A percentile compares a stretch with the other conserved stretches of the same genome.
These are phyloP conservation scores for Lingula anatina DNA, from an alignment of 2,888 invertebrate species.

Conservation along the genomic window DNA sequence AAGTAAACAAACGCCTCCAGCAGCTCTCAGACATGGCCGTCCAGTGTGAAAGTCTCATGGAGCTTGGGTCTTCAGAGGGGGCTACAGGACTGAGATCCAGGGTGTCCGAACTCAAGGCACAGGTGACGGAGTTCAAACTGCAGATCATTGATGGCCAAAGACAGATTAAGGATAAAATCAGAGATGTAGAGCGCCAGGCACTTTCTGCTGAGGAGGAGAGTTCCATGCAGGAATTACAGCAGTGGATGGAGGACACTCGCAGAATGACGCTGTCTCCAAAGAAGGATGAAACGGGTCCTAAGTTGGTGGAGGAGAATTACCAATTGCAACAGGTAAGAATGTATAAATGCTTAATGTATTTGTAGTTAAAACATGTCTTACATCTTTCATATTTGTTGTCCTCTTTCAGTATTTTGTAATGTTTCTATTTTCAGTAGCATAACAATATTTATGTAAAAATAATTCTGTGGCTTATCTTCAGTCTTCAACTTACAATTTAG, in stretches of 20 bases:
- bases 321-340: slow-evolving; percentile 33
- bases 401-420: too few species aligned
- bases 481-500: too few species aligned
- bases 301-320: slow-evolving; percentile 17
- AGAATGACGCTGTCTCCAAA: slow-evolving; percentile 19
- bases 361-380: too few species aligned
- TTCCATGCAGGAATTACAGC: slow-evolving; percentile 31
- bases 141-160: slow-evolving; percentile 29
- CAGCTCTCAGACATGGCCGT: slow-evolving; percentile 39
- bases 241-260: slow-evolving; percentile 39
- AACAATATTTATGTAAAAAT: too few species aligned
- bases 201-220: slow-evolving; percentile 36
- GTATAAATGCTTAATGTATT: too few species aligned
- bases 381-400: too few species aligned
- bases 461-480: too few species aligned
- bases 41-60: slow-evolving; percentile 38
- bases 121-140: slow-evolving; percentile 33
- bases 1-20: slow-evolving; percentile 29
- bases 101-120: slow-evolving; percentile 30
- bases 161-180: too few species aligned
- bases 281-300: too few species aligned
- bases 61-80: slow-evolving; percentile 22
- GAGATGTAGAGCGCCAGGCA: slow-evolving; percentile 28
- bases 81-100: slow-evolving; percentile 30
- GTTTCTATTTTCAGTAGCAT: too few species aligned